These are phyloP conservation scores for Apis florea DNA, from an alignment of 1,140 invertebrate species.

Conservation along the genomic window DNA sequence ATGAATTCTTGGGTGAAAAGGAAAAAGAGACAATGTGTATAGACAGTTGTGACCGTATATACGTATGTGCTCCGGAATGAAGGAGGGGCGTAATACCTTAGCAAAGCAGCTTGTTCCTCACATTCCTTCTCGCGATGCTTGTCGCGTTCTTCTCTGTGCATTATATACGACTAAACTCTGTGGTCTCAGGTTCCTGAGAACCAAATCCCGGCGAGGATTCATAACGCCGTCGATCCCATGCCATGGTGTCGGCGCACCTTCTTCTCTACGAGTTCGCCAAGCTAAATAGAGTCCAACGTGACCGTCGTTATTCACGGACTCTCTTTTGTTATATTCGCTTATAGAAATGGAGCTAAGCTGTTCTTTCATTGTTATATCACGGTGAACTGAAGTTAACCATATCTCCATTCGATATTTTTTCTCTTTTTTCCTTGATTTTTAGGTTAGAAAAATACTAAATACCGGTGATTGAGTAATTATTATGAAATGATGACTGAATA, in stretches of 20 bases:
- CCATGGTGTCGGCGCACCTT: constrained; percentile 51
- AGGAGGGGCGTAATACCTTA: constrained; percentile 34
- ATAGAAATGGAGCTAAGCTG: neutral
- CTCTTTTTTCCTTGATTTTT: neutral
- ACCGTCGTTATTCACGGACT: constrained; percentile 12
- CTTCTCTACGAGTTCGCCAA: constrained; percentile 25
- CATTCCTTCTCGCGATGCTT: constrained; percentile 44
- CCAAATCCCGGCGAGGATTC: constrained; percentile 43
- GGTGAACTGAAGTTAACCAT: constrained; percentile 6
- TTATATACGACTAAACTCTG: constrained; percentile 61
- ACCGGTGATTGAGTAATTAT: neutral
- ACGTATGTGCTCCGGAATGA: neutral
- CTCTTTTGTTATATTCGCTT: constrained; percentile 1
- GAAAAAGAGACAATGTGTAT: constrained; percentile 28
- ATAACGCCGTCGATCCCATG: constrained; percentile 52
- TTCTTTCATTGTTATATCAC: neutral
- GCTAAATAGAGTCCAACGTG: constrained; percentile 33
- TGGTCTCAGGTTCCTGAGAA: constrained; percentile 66
- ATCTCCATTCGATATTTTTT: neutral
- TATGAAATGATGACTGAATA: too few species aligned
- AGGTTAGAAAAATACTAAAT: neutral
- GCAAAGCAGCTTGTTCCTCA: constrained; percentile 40
- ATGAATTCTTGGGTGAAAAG: neutral
- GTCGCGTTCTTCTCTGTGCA: constrained; percentile 52
- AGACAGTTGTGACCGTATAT: neutral